These are phyloP conservation scores for Muschampia plurimacula DNA, from an alignment of 2,888 invertebrate species.

Conservation along the genomic window DNA sequence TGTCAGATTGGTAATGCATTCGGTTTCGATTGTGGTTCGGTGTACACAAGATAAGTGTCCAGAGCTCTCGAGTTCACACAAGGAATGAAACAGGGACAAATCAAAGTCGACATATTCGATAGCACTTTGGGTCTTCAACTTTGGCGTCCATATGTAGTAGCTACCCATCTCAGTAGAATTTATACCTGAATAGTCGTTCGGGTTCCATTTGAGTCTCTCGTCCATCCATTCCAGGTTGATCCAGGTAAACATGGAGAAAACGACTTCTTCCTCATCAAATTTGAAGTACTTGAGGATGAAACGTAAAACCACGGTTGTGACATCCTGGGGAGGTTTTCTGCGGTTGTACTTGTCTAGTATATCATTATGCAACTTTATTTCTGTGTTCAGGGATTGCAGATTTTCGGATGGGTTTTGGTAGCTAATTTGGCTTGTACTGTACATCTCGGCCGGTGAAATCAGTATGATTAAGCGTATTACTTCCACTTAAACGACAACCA, in stretches of 20 bases:
- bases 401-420: not conserved
- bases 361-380: constrained; percentile 5
- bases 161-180: constrained; percentile 26
- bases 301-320: constrained; percentile 42
- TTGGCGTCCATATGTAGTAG: constrained; percentile 49
- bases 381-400: not conserved
- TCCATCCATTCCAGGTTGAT: constrained; percentile 49
- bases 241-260: constrained; percentile 49
- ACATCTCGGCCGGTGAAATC: no score
- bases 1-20: constrained; percentile 51
- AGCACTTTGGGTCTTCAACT: constrained; percentile 47
- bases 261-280: constrained; percentile 50
- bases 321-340: not conserved
- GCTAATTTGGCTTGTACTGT: not conserved
- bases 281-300: constrained; percentile 54
- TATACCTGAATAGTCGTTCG: constrained; percentile 47
- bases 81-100: constrained; percentile 2
- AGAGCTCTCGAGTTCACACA: constrained; percentile 46
- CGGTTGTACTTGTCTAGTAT: not conserved
- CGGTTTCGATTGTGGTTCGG: constrained; percentile 14
- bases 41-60: constrained; percentile 49
- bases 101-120: constrained; percentile 37
- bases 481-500: no score
- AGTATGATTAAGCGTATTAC: no score
- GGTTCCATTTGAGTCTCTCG: constrained; percentile 49